Evolutionary conservation across 2,113 vertebrate genomes (phyloP).

Genomic region (Azemiops feae): DNA sequence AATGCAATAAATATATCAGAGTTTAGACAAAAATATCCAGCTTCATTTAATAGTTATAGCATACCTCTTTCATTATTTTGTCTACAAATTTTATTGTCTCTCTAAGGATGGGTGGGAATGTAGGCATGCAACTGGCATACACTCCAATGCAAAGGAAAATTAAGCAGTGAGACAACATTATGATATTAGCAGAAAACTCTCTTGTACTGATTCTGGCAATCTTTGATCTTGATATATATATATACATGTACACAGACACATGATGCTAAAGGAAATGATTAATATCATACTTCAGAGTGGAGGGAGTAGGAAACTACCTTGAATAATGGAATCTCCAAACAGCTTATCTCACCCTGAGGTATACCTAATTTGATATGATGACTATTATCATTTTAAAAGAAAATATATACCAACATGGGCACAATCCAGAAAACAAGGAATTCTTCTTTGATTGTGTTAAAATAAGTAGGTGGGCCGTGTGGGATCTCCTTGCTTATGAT

Average conservation of each 20-base stretch:
- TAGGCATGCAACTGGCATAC: background rate
- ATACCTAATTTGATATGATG: background rate
- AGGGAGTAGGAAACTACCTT: conserved; percentile 17
- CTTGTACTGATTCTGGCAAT: background rate
- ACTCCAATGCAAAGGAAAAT: conserved; percentile 11
- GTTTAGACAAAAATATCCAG: background rate
- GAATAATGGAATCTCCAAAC: conserved; percentile 33
- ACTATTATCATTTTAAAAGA: background rate
- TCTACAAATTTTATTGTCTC: fast-evolving
- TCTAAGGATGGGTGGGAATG: fast-evolving
- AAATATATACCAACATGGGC: conserved; percentile 1
- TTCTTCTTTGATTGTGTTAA: background rate
- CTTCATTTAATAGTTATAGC: background rate
- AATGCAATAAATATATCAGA: background rate
- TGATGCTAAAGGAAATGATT: conserved; percentile 41
- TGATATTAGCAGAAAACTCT: background rate
- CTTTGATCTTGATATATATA: conserved; percentile 17
- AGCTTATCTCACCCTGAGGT: conserved; percentile 20
- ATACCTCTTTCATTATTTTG: background rate
- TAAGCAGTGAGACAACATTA: conserved; percentile 6
- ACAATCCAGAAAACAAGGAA: background rate
- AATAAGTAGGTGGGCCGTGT: background rate
- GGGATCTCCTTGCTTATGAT: background rate
- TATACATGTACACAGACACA: background rate
- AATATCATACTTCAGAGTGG: conserved; percentile 28